Evolutionary conservation across 2,888 invertebrate species (phyloP), one percentile per base, ranked within the genome.

Genomic region (Nephrotoma flavescens): DNA sequence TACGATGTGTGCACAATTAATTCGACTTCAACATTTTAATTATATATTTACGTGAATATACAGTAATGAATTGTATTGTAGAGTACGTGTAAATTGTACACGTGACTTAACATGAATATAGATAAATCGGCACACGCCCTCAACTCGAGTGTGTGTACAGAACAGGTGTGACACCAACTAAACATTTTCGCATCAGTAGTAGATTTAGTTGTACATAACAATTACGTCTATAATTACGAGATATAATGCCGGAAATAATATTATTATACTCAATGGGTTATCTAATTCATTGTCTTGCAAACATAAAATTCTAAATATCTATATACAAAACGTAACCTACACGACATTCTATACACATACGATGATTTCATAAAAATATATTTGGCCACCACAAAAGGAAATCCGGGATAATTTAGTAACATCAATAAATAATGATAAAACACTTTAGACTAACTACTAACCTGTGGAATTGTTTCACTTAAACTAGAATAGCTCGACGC

Each of bases 401-500:
- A 71, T 71, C 71, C 71, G 71, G 71, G 71, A 71, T 71, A 71
- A 31, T 71, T 71, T 71, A 15, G 6, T 52, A 3, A 15, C 6
- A 57, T 12, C 4, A 12, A 71, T 31, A 84, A 41, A 47, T 47
- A n/a, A 84, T 42, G 1, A n/a, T n/a, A 84, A 84, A 1, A 84
- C 41, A 84, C 42, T 45, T 2, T 31, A 31, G 2, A 90, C 90
- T 90, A 89, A 93, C 93, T 91, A 90, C 90, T 90, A 89, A 93
- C 93, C 91, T 92, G 92, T 88, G 93, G 92, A 89, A 92, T 90
- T 87, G 92, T 92, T 89, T 94, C 94, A 89, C 93, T 94, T 86
- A 94, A 91, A 47, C 94, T 94, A 15, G 94, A 93, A 89, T 94
- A 94, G 89, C 94, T 94, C n/a, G 94, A 94, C 86, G 94, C 94